Evolutionary conservation across 2,113 vertebrate species (phyloP).

Genomic region (Leucopternis melanops): DNA sequence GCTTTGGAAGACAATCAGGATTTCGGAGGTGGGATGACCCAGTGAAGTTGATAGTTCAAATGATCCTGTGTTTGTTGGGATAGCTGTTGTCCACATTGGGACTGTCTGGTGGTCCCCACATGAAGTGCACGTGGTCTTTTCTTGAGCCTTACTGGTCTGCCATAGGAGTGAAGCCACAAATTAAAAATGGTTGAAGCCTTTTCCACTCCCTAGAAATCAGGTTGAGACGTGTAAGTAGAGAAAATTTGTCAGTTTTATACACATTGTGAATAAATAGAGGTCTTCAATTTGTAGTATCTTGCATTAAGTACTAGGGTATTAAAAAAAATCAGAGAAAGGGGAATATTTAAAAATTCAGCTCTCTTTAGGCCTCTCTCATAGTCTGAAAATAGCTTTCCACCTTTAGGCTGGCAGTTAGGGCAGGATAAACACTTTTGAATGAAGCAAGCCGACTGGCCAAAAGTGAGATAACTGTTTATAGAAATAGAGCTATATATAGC

Average conservation of each 20-base stretch:
- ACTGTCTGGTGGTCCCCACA: neutral
- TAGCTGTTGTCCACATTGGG: neutral
- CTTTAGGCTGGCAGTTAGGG: neutral
- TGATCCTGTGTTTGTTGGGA: neutral
- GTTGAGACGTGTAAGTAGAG: neutral
- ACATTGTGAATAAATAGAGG: neutral
- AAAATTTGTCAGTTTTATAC: neutral
- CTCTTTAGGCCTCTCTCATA: neutral
- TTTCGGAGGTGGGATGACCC: neutral
- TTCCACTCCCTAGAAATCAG: neutral
- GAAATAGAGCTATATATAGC: slow-evolving; percentile 6
- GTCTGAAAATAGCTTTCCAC: neutral
- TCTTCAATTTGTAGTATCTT: neutral
- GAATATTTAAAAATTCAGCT: neutral
- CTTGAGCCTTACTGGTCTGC: neutral
- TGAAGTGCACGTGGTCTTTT: neutral
- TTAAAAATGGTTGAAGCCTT: neutral
- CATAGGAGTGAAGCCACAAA: neutral
- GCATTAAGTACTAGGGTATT: neutral
- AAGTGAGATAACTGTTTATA: neutral
- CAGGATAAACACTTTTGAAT: slow-evolving; percentile 3
- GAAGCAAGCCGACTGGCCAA: neutral
- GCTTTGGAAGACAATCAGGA: neutral
- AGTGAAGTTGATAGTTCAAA: neutral
- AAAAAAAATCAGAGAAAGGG: neutral